These are phyloP conservation scores for Vesta saturnalis DNA, from an alignment of 2,888 invertebrate genomes.

Conservation along the genomic window DNA sequence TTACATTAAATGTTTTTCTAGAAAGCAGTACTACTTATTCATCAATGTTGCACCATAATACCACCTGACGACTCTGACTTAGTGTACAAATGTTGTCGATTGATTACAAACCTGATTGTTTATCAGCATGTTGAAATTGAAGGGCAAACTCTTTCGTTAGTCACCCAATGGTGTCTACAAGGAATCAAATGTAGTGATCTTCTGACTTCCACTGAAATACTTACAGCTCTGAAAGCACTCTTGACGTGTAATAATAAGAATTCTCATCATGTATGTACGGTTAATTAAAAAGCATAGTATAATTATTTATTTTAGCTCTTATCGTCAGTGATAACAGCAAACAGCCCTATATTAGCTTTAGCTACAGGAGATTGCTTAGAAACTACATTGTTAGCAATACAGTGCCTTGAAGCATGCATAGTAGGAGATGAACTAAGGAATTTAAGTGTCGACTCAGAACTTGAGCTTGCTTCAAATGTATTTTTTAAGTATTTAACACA, in stretches of 20 bases:
- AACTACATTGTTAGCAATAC: background rate
- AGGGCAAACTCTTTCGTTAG: slow-evolving; percentile 55
- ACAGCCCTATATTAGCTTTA: background rate
- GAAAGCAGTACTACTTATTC: slow-evolving; percentile 58
- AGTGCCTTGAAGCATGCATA: background rate
- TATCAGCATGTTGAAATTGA: slow-evolving; percentile 65
- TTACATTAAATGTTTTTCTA: slow-evolving; percentile 45
- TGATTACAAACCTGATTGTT: slow-evolving; percentile 66
- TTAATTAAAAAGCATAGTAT: background rate
- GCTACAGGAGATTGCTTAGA: background rate
- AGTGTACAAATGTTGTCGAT: slow-evolving; percentile 68
- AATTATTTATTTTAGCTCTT: background rate
- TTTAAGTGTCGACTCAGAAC: background rate
- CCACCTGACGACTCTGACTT: slow-evolving; percentile 65
- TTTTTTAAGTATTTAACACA: background rate
- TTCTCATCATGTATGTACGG: slow-evolving; percentile 36
- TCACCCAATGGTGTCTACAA: slow-evolving; percentile 59
- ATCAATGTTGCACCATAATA: slow-evolving; percentile 58
- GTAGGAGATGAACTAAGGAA: background rate
- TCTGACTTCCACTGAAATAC: slow-evolving; percentile 49
- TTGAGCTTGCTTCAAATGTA: background rate
- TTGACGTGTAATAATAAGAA: slow-evolving; percentile 39
- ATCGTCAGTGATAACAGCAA: background rate
- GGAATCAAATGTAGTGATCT: slow-evolving; percentile 52
- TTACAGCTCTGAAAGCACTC: slow-evolving; percentile 58